Conservation (phyloP, 2,888 invertebrate genomes). For the Pollenia labialis region DNA sequence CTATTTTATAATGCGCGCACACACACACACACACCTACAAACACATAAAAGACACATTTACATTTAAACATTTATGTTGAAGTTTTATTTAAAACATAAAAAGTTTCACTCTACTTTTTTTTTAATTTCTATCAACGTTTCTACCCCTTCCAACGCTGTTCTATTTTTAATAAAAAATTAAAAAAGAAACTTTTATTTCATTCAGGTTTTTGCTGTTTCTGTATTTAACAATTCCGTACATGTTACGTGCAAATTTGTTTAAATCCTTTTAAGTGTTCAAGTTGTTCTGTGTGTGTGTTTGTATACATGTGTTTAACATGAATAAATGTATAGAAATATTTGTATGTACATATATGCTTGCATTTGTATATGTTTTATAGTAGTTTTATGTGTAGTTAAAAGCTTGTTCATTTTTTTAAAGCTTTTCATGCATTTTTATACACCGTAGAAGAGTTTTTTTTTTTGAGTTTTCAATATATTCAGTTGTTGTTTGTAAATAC, state of each 20-base stretch:
- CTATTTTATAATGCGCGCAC: conserved; percentile 52
- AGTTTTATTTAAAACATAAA: conserved; percentile 61
- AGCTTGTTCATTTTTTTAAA: conserved; percentile 70
- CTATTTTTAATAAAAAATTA: conserved; percentile 40
- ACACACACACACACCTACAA: background rate
- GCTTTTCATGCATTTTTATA: conserved; percentile 55
- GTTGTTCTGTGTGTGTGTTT: conserved; percentile 46
- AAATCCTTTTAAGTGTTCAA: conserved; percentile 71
- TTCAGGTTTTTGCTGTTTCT: conserved; percentile 55
- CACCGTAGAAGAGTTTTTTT: conserved; percentile 22
- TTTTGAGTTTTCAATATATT: conserved; percentile 8
- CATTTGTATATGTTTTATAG: conserved; percentile 53
- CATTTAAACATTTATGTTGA: conserved; percentile 33
- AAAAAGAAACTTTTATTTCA: conserved; percentile 64
- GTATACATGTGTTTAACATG: conserved; percentile 27
- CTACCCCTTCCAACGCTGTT: background rate
- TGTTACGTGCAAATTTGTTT: conserved; percentile 71
- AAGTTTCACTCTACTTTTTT: conserved; percentile 39
- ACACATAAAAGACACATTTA: background rate
- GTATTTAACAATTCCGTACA: conserved; percentile 69
- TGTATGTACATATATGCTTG: background rate
- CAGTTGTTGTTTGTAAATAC: background rate
- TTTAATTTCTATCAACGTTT: background rate
- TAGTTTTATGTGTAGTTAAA: conserved; percentile 69
- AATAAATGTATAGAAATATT: conserved; percentile 41